Evolutionary conservation across 2,888 invertebrate species (phyloP).

Genomic region (Protophormia terraenovae): DNA sequence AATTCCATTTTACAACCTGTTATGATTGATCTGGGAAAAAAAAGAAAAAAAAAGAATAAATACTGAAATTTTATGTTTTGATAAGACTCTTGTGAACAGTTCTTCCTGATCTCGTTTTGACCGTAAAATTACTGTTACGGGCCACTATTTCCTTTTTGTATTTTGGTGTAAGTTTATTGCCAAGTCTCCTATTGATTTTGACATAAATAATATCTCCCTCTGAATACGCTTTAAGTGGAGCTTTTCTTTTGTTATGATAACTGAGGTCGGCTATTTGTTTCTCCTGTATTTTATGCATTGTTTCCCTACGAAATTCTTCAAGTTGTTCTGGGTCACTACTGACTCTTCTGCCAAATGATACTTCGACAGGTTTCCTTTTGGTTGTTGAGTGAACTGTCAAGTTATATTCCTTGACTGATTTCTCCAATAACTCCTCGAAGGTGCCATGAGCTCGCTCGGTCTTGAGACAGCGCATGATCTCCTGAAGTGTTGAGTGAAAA

Average conservation of each 20-base stretch:
- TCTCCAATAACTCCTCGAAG: constrained; percentile 61
- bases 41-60: neutral
- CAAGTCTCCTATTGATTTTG: constrained; percentile 15
- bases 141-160: constrained; percentile 9
- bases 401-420: constrained; percentile 61
- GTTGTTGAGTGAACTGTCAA: constrained; percentile 60
- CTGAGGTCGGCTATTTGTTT: constrained; percentile 22
- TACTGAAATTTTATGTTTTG: neutral
- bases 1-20: neutral
- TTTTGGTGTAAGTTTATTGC: constrained; percentile 13
- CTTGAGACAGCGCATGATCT: constrained; percentile 68
- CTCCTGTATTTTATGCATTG: constrained; percentile 42
- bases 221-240: neutral
- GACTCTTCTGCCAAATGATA: constrained; percentile 60
- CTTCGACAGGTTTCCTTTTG: constrained; percentile 57
- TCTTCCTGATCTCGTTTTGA: neutral
- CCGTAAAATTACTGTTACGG: constrained; percentile 1
- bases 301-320: neutral
- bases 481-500: constrained; percentile 64
- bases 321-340: neutral
- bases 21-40: no score
- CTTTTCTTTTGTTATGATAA: neutral
- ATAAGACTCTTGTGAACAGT: constrained; percentile 4
- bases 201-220: constrained; percentile 15
- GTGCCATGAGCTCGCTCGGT: no score